Conservation (phyloP, 2,888 invertebrate species). For the Exocentrus adspersus region DNA sequence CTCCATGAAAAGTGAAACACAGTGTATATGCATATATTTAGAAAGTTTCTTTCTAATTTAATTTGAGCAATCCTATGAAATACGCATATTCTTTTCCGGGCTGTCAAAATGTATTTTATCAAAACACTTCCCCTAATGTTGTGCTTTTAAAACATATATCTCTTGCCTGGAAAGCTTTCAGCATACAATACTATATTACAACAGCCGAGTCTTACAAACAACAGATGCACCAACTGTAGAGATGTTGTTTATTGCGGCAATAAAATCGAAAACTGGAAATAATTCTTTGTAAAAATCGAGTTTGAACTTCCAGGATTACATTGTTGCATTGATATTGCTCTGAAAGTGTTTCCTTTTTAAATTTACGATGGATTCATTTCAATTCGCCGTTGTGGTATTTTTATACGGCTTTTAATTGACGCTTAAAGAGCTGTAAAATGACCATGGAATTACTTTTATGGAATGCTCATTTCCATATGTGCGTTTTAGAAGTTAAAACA, state of each 20-base stretch:
- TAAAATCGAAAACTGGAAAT: constrained; percentile 28
- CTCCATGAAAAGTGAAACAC: too few relatives aligned
- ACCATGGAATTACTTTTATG: background rate
- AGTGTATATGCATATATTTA: too few relatives aligned
- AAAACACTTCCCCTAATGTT: background rate
- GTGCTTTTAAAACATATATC: background rate
- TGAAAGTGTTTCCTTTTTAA: constrained; percentile 10
- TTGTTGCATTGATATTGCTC: constrained; percentile 21
- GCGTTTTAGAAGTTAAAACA: too few relatives aligned
- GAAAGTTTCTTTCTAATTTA: background rate
- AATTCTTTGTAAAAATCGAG: constrained; percentile 26
- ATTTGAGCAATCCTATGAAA: background rate
- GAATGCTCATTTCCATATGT: background rate
- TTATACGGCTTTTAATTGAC: background rate
- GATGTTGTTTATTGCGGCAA: constrained; percentile 17
- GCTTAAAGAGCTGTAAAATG: constrained; percentile 2
- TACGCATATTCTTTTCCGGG: background rate
- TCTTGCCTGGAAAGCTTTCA: background rate
- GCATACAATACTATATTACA: background rate
- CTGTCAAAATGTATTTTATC: background rate
- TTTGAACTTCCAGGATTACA: constrained; percentile 26
- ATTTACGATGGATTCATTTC: constrained; percentile 15
- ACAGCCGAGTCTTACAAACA: background rate
- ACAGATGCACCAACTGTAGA: constrained; percentile 16
- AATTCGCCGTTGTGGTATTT: constrained; percentile 7